Percentiles rank a stretch among this genome's conserved stretches.
Evolutionary conservation across 2,113 vertebrate species (phyloP).

Genomic region (Microtus oregoni): DNA sequence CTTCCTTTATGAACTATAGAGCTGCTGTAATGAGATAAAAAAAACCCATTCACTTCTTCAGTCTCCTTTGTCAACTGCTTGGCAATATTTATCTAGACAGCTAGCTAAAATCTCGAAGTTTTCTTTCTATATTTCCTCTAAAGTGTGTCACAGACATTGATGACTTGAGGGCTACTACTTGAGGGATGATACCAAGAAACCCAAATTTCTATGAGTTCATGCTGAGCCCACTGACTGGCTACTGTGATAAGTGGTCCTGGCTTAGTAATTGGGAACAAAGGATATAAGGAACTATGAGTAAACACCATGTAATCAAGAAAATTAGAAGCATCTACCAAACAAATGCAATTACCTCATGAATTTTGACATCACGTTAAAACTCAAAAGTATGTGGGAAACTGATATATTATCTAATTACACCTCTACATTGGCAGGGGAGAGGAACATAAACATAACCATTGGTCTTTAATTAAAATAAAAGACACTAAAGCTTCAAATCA

Average conservation of each 20-base stretch:
- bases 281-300: neutral
- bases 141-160: neutral
- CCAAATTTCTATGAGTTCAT: neutral
- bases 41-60: slow-evolving; percentile 21
- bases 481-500: slow-evolving; percentile 56
- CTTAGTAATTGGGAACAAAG: slow-evolving; percentile 23
- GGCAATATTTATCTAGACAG: slow-evolving; percentile 7
- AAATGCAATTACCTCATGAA: slow-evolving; percentile 71
- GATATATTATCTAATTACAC: slow-evolving; percentile 57
- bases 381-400: slow-evolving; percentile 67
- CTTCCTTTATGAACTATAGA: slow-evolving; percentile 46
- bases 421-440: slow-evolving; percentile 63
- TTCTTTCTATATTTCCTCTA: neutral
- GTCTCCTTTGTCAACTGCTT: slow-evolving; percentile 59
- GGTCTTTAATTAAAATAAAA: slow-evolving; percentile 75
- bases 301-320: slow-evolving; percentile 59
- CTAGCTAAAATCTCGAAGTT: slow-evolving; percentile 1
- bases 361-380: slow-evolving; percentile 71
- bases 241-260: neutral
- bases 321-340: slow-evolving; percentile 27
- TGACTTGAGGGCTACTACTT: neutral
- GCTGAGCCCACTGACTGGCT: neutral
- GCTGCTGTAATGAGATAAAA: slow-evolving; percentile 44
- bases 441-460: slow-evolving; percentile 79
- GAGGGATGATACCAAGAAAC: neutral